phyloP scores from a whole-genome alignment of 2,797 vertebrate species.

The Hephaestus fuliginosus region DNA sequence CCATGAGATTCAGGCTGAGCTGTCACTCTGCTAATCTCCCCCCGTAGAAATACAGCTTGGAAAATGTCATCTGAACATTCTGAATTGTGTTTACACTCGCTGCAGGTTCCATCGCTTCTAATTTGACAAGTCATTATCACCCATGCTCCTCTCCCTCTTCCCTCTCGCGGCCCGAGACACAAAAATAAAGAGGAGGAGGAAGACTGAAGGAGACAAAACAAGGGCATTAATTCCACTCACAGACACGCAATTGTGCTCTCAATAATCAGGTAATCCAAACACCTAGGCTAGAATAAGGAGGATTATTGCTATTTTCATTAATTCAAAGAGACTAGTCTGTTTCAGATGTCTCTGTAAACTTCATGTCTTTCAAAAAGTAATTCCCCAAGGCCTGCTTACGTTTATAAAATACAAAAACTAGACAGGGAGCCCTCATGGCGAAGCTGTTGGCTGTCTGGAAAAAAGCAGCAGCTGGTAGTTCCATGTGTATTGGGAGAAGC shows the following conservation, averaged over 20 bases:
- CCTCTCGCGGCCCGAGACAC: conserved; percentile 66
- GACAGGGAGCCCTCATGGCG: conserved; percentile 29
- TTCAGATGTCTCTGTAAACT: conserved; percentile 35
- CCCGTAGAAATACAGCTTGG: conserved; percentile 82
- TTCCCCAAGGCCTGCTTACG: conserved; percentile 20
- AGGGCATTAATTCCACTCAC: conserved; percentile 63
- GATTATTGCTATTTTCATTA: conserved; percentile 48
- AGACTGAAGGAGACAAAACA: conserved; percentile 60
- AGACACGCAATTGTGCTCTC: conserved; percentile 42
- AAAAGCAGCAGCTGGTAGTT: conserved; percentile 58
- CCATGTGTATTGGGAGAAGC: conserved; percentile 34
- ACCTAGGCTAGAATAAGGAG: conserved; percentile 35
- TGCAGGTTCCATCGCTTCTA: conserved; percentile 85
- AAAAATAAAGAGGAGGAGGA: conserved; percentile 62
- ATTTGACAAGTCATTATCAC: conserved; percentile 87
- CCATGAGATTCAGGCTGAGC: conserved; percentile 77
- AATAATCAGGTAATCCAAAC: conserved; percentile 65
- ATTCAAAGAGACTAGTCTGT: conserved; percentile 37
- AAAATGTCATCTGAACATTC: conserved; percentile 84
- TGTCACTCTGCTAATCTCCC: conserved; percentile 85
- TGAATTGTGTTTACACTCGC: conserved; percentile 82
- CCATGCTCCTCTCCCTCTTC: conserved; percentile 70
- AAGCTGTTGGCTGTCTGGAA: conserved; percentile 36
- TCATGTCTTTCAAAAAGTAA: conserved; percentile 28
- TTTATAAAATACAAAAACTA: conserved; percentile 23